These are phyloP conservation scores for Heliothis subflexa DNA, from an alignment of 1,140 invertebrate genomes.

Conservation along the genomic window DNA sequence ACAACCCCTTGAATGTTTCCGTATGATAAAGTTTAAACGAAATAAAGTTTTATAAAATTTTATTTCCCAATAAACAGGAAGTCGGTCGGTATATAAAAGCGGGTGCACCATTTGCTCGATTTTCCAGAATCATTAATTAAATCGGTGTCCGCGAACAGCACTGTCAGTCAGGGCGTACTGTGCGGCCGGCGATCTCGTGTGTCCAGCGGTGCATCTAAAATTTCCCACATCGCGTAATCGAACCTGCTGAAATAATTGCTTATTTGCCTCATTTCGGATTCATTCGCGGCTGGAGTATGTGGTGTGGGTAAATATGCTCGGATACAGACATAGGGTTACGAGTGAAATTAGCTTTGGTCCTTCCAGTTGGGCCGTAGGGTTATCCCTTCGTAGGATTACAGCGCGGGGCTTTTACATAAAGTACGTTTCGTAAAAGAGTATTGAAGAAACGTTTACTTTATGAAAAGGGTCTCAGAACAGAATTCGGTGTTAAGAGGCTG, in stretches of 20 bases:
- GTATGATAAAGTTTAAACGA: conserved; percentile 1
- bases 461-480: background rate
- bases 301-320: conserved; percentile 58
- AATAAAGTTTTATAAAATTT: background rate
- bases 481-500: background rate
- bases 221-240: conserved; percentile 73
- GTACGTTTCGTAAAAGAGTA: background rate
- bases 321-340: conserved; percentile 38
- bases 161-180: conserved; percentile 46
- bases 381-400: conserved; percentile 27
- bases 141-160: conserved; percentile 48
- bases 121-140: conserved; percentile 52
- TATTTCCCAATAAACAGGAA: background rate
- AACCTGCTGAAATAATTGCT: conserved; percentile 79
- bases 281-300: conserved; percentile 67
- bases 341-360: conserved; percentile 43
- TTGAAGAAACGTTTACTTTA: background rate
- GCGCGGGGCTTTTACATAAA: conserved; percentile 4
- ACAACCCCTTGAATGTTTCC: conserved; percentile 7
- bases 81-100: conserved; percentile 2
- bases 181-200: conserved; percentile 51
- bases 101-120: conserved; percentile 16
- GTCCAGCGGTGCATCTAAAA: conserved; percentile 67
- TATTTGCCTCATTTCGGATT: conserved; percentile 83
- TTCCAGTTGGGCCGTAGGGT: conserved; percentile 22